Evolutionary conservation across 2,888 invertebrate genomes (phyloP).

Genomic region (Limenitis camilla): DNA sequence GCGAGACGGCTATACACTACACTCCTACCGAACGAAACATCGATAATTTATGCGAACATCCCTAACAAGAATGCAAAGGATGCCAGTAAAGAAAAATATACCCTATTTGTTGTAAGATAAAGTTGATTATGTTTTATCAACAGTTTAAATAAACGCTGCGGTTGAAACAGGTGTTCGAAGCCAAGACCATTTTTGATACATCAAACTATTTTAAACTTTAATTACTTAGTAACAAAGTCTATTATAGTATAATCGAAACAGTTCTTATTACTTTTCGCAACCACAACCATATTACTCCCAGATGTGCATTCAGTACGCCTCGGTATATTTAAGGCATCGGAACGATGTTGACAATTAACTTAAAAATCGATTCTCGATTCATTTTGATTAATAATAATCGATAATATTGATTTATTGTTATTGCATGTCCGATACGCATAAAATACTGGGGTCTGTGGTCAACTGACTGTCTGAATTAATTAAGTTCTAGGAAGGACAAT

Average conservation of each 20-base stretch:
- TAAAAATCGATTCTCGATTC: constrained; percentile 32
- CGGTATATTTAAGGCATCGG: constrained; percentile 61
- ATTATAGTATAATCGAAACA: constrained; percentile 18
- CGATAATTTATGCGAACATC: constrained; percentile 74
- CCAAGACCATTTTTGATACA: constrained; percentile 39
- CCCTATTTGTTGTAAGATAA: constrained; percentile 17
- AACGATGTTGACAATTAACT: constrained; percentile 60
- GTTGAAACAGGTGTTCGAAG: constrained; percentile 71
- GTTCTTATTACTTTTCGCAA: constrained; percentile 33
- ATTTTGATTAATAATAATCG: constrained; percentile 15
- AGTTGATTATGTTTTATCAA: constrained; percentile 28
- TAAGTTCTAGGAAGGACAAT: too few relatives aligned
- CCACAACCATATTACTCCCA: constrained; percentile 54
- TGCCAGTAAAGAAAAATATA: constrained; percentile 27
- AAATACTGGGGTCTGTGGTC: too few relatives aligned
- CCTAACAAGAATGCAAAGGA: constrained; percentile 65
- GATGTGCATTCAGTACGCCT: constrained; percentile 67
- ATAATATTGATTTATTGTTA: constrained; percentile 6
- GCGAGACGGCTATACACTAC: constrained; percentile 53
- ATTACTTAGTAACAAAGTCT: background rate
- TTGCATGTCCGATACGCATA: background rate
- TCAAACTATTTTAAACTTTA: constrained; percentile 26
- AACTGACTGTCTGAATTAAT: too few relatives aligned
- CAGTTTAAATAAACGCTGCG: constrained; percentile 48
- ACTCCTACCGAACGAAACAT: constrained; percentile 58